Evolutionary conservation across 2,113 vertebrate species (phyloP), one percentile per base, ranked within the genome.

Genomic region (Cygnus buccinator): DNA sequence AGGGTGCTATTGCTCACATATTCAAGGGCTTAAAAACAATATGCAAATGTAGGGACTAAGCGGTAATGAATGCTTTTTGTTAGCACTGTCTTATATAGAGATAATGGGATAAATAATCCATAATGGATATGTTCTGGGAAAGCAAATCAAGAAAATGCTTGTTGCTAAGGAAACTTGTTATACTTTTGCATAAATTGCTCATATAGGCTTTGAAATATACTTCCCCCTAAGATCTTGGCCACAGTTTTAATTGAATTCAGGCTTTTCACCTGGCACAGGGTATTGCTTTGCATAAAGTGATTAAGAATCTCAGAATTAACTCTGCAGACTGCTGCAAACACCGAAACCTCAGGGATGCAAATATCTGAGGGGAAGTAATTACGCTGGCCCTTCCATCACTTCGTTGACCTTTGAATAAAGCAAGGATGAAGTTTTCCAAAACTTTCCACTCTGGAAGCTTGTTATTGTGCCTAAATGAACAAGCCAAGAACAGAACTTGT

Each of bases 91-190:
- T 91, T 75, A 21, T 21, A 37, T 6, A 92, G 72, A 90, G 62
- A 35, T 68, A 94, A 93, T 79, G 43, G 39, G 39, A 82, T 82
- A 96, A 95, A 89, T 94, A 94, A 83, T 71, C 87, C 22, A 61
- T 79, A 87, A 77, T 71, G 35, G 29, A 19, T 90, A 37, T 9
- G 6, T 65, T 84, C 29, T 41, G 16, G 3, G 41, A 90, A 66
- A 94, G n/a, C 9, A 86, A 22, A 9, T 55, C 41, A 79, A 81
- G 11, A 13, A 95, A 75, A 84, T 52, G 7, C 6, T 52, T 70
- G 66, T 94, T 97, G 25, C 82, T 90, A 82, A 25, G 75, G 83
- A 74, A 94, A 90, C 66, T 44, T 85, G 17, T 54, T n/a, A 1
- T 16, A 4, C 7, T 62, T 90, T 92, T 61, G 26, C 73, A 66